These are phyloP conservation scores for Machimus atricapillus DNA, from an alignment of 2,888 invertebrate species.

Conservation along the genomic window DNA sequence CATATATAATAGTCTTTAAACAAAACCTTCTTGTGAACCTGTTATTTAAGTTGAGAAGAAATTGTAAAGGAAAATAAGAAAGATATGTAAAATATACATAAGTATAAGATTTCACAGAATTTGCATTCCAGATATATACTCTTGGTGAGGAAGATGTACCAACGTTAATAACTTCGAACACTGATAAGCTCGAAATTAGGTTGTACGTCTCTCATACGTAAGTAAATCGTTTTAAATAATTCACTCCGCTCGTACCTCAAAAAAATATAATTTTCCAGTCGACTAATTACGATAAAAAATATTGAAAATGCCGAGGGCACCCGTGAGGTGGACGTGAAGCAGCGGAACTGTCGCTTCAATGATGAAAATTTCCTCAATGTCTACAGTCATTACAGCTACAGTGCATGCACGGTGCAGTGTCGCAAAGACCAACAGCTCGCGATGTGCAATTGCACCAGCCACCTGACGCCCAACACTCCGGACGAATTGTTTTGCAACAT, in stretches of 20 bases:
- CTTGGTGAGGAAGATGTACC: slow-evolving; percentile 74
- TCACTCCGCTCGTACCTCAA: not conserved
- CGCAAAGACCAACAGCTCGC: slow-evolving; percentile 70
- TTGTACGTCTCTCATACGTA: slow-evolving; percentile 68
- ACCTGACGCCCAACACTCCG: slow-evolving; percentile 70
- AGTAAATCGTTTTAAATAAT: slow-evolving; percentile 44
- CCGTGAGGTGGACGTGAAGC: slow-evolving; percentile 67
- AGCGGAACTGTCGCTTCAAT: slow-evolving; percentile 75
- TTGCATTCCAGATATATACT: slow-evolving; percentile 66
- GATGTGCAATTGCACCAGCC: slow-evolving; percentile 73
- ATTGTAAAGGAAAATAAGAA: no score
- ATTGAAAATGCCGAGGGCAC: slow-evolving; percentile 75
- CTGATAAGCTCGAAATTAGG: slow-evolving; percentile 67
- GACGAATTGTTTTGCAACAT: slow-evolving; percentile 67
- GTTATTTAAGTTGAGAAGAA: no score
- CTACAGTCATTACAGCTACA: slow-evolving; percentile 74
- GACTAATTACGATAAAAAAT: slow-evolving; percentile 66
- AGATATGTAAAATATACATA: no score
- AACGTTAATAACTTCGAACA: slow-evolving; percentile 70
- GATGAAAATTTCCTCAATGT: slow-evolving; percentile 70
- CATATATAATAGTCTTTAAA: no score
- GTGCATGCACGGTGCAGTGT: slow-evolving; percentile 75
- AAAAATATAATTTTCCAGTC: slow-evolving; percentile 56
- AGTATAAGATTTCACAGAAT: no score
- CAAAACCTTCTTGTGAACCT: no score